These are phyloP conservation scores for Dicycla oo DNA, from an alignment of 2,888 invertebrate species.

Conservation along the genomic window DNA sequence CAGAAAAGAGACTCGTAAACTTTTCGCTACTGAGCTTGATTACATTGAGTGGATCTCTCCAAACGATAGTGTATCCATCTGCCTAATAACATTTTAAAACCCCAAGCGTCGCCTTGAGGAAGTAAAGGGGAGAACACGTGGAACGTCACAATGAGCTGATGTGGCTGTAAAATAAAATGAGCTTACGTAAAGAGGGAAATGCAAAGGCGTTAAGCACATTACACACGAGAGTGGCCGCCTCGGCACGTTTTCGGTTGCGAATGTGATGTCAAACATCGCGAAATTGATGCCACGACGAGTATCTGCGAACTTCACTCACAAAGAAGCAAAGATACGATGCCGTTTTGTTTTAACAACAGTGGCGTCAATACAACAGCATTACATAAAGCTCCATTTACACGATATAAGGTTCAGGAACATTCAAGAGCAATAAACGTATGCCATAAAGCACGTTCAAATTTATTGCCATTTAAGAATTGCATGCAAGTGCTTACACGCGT, in stretches of 20 bases:
- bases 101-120: conserved; percentile 14
- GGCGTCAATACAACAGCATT: neutral
- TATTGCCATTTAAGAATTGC: too few species aligned
- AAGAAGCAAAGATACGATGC: conserved; percentile 6
- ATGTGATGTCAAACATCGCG: neutral
- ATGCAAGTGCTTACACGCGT: too few species aligned
- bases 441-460: too few species aligned
- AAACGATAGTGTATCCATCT: conserved; percentile 52
- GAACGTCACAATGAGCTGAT: conserved; percentile 45
- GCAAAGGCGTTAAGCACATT: conserved; percentile 21
- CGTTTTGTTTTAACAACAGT: conserved; percentile 20
- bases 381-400: neutral
- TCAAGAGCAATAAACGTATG: too few species aligned
- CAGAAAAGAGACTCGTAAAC: conserved; percentile 53
- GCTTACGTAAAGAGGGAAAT: conserved; percentile 34
- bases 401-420: too few species aligned
- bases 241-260: neutral
- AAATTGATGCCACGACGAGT: neutral
- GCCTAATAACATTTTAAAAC: conserved; percentile 56
- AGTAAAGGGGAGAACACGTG: conserved; percentile 19
- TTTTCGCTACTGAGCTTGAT: conserved; percentile 43
- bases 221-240: conserved; percentile 11
- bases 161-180: conserved; percentile 43
- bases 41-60: conserved; percentile 43
- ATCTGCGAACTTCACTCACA: conserved; percentile 4